phyloP scores from a whole-genome alignment of 2,797 vertebrate species.

The Pangasius sanitwongsei region DNA sequence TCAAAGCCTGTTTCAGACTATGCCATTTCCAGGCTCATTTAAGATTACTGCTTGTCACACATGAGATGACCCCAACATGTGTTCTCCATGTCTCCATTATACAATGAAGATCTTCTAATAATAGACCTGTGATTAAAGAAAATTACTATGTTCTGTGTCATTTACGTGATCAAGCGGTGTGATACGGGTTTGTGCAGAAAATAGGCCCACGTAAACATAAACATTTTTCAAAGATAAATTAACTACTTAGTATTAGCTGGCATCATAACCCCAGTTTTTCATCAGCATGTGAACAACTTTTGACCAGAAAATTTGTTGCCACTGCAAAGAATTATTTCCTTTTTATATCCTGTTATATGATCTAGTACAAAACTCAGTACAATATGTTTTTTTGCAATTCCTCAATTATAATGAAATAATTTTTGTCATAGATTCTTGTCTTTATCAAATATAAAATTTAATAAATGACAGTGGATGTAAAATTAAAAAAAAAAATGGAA shows the following conservation, averaged over 20 bases:
- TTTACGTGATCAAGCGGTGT: neutral
- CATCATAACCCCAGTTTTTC: neutral
- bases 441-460: no score
- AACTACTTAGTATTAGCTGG: neutral
- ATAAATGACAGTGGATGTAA: no score
- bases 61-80: neutral
- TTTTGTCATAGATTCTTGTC: no score
- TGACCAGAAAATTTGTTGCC: neutral
- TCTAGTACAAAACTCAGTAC: no score
- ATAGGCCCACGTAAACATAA: neutral
- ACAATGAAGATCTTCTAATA: neutral
- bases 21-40: neutral
- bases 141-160: neutral
- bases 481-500: no score
- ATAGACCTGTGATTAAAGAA: no score
- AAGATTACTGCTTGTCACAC: no score
- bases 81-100: neutral
- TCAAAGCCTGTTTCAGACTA: neutral
- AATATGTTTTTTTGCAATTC: no score
- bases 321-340: no score
- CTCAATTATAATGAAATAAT: no score
- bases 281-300: neutral
- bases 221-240: neutral
- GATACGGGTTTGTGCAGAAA: neutral
- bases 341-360: no score